Conservation (phyloP, 2,888 invertebrate genomes). For the Netelia fuscicornis region DNA sequence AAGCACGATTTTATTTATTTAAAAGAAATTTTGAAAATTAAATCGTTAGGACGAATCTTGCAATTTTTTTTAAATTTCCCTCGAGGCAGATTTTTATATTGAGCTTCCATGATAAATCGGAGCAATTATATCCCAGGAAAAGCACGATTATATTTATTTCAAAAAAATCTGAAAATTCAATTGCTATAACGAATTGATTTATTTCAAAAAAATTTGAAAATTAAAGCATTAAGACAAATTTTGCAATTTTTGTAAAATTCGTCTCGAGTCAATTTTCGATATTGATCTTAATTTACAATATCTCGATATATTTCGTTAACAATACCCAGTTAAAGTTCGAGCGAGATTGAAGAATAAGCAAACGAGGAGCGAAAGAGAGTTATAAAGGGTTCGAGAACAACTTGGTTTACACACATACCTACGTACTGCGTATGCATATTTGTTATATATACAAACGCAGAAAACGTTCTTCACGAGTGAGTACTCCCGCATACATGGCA, state of each 20-base stretch:
- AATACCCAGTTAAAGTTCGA: neutral
- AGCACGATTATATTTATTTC: neutral
- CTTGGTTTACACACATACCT: conserved; percentile 3
- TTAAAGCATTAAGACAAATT: too few relatives aligned
- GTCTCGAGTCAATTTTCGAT: too few relatives aligned
- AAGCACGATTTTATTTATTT: neutral
- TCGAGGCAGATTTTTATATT: too few relatives aligned
- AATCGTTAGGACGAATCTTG: too few relatives aligned
- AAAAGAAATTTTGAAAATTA: neutral
- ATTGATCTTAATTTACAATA: too few relatives aligned
- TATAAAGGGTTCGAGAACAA: conserved; percentile 43
- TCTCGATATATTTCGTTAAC: too few relatives aligned
- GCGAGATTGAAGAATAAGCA: conserved; percentile 16
- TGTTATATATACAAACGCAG: conserved; percentile 41
- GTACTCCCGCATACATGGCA: conserved; percentile 53
- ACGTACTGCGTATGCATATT: neutral
- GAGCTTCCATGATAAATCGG: neutral
- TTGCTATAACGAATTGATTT: neutral
- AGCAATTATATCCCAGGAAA: neutral
- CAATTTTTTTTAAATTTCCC: too few relatives aligned
- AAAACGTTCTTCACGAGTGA: conserved; percentile 37
- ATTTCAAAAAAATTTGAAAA: too few relatives aligned
- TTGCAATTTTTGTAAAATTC: too few relatives aligned
- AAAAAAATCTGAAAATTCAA: neutral
- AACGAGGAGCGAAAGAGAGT: conserved; percentile 50